Evolutionary conservation across 2,113 vertebrate genomes (phyloP).

Genomic region (Oryctolagus cuniculus): mOryCun1.1 NC_091449.1:44622501-44623000

Average conservation of each 20-base stretch:
- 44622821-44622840: not conserved
- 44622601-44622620: not conserved
- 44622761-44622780: not conserved
- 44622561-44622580: not conserved
- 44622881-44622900: not conserved
- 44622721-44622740: not conserved
- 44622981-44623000: not conserved
- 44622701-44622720: not conserved
- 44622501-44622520: not conserved
- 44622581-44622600: not conserved
- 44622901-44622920: not conserved
- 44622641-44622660: not conserved
- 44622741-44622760: not conserved
- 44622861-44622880: not conserved
- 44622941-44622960: not conserved
- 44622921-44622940: not conserved
- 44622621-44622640: fast-evolving
- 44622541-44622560: not conserved
- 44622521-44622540: not conserved
- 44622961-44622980: not conserved
- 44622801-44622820: not conserved
- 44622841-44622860: not conserved
- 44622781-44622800: not conserved
- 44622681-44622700: not conserved
- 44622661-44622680: not conserved